A percentile compares a stretch with the other conserved stretches of the same genome.
Evolutionary conservation across 2,797 vertebrate genomes (phyloP).

Genomic region (Ara ararauna): DNA sequence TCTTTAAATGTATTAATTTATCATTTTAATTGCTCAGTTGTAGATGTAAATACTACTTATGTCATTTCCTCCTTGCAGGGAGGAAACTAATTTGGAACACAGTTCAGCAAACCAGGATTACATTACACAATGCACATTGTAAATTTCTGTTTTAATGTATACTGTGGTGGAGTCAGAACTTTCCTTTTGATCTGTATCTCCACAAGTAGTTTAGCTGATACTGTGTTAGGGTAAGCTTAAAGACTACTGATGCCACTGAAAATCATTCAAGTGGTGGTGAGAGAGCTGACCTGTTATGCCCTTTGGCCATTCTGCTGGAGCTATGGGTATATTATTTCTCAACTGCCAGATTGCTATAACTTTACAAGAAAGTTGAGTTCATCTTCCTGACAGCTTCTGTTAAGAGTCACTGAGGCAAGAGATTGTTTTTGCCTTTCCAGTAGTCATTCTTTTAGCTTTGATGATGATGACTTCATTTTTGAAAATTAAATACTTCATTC

Average conservation of each 20-base stretch:
- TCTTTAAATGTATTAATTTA: background rate
- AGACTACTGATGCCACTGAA: background rate
- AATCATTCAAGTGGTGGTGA: background rate
- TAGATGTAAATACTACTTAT: background rate
- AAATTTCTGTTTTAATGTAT: background rate
- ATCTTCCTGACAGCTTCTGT: conserved; percentile 6
- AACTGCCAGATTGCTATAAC: conserved; percentile 16
- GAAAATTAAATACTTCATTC: background rate
- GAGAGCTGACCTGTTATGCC: background rate
- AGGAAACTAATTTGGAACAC: background rate
- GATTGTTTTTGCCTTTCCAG: background rate
- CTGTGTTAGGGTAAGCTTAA: background rate
- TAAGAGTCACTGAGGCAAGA: conserved; percentile 4
- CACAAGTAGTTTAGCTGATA: background rate
- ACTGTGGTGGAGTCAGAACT: background rate
- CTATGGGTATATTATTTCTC: background rate
- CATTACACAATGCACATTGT: background rate
- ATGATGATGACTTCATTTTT: background rate
- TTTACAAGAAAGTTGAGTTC: conserved; percentile 6
- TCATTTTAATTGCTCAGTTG: background rate
- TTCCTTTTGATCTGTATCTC: conserved; percentile 8
- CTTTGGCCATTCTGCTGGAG: background rate
- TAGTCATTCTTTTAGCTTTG: background rate
- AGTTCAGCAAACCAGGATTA: background rate
- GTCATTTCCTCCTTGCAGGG: background rate